phyloP scores from a whole-genome alignment of 1,140 invertebrate genomes.

The Vanessa atalanta region DNA sequence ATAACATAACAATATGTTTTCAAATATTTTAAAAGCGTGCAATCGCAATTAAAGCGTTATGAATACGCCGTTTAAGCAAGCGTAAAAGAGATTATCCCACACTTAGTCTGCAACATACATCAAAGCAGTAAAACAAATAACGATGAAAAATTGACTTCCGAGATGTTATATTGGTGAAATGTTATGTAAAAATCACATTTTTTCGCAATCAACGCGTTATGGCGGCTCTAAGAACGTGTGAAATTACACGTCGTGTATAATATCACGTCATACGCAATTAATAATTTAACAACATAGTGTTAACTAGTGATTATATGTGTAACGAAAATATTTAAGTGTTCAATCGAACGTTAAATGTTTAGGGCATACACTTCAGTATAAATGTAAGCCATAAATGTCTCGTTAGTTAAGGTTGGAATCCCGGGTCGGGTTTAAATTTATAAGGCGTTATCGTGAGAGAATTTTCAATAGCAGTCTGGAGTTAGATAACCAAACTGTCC shows the following conservation, averaged over 20 bases:
- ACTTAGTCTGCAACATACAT: not conserved
- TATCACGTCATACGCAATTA: slow-evolving; percentile 20
- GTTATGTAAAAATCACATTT: slow-evolving; percentile 29
- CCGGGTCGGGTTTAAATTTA: too few relatives aligned
- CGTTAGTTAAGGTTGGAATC: too few relatives aligned
- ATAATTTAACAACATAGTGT: slow-evolving; percentile 19
- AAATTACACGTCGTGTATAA: slow-evolving; percentile 23
- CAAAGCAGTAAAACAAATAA: slow-evolving; percentile 19
- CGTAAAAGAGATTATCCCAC: slow-evolving; percentile 17
- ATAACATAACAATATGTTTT: not conserved
- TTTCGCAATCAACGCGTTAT: slow-evolving; percentile 28
- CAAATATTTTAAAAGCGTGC: not conserved
- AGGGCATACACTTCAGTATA: too few relatives aligned
- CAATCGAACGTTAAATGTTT: not conserved
- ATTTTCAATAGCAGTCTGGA: too few relatives aligned
- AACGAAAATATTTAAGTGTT: slow-evolving; percentile 1
- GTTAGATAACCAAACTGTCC: too few relatives aligned
- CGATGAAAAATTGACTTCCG: slow-evolving; percentile 29
- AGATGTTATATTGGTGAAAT: slow-evolving; percentile 29
- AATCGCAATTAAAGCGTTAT: slow-evolving; percentile 10
- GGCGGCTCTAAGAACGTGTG: slow-evolving; percentile 27
- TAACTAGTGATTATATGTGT: slow-evolving; percentile 15
- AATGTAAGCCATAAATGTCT: too few relatives aligned
- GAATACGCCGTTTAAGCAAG: slow-evolving; percentile 1
- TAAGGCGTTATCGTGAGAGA: too few relatives aligned